Conservation (phyloP, 2,113 vertebrate genomes). For the Redunca redunca region DNA sequence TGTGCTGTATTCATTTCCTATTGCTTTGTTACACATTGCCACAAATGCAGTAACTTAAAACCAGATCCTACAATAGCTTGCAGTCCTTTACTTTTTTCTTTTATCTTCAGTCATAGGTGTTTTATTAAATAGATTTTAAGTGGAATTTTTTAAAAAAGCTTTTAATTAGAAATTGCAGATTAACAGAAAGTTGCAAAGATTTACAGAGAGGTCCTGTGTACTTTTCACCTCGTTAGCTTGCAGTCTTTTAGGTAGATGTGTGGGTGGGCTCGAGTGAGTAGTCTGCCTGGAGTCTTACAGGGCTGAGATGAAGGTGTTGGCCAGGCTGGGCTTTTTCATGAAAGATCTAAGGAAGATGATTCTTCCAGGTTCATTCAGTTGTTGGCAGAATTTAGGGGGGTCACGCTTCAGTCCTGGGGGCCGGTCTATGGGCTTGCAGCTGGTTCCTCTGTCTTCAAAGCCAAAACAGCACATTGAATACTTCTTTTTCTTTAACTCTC, state of each 20-base stretch:
- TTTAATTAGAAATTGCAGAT: background rate
- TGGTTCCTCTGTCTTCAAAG: background rate
- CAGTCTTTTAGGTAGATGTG: background rate
- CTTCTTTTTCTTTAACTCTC: background rate
- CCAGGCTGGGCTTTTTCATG: background rate
- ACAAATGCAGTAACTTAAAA: background rate
- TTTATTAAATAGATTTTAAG: background rate
- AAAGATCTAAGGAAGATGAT: background rate
- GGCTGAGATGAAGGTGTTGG: background rate
- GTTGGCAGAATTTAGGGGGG: background rate
- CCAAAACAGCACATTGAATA: fast-evolving
- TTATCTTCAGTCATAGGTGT: background rate
- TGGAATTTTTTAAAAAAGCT: background rate
- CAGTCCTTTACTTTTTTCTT: background rate
- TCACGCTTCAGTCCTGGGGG: too few relatives aligned
- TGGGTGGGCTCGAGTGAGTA: background rate
- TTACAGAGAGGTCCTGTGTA: background rate
- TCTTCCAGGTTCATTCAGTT: background rate
- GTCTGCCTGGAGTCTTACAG: background rate
- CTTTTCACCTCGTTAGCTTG: background rate
- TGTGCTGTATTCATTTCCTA: background rate
- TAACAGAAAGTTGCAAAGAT: background rate
- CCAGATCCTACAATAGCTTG: background rate
- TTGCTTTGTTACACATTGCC: background rate
- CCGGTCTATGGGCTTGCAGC: background rate